Evolutionary conservation across 2,797 vertebrate genomes (phyloP).

Genomic region (Hemitrygon akajei): DNA sequence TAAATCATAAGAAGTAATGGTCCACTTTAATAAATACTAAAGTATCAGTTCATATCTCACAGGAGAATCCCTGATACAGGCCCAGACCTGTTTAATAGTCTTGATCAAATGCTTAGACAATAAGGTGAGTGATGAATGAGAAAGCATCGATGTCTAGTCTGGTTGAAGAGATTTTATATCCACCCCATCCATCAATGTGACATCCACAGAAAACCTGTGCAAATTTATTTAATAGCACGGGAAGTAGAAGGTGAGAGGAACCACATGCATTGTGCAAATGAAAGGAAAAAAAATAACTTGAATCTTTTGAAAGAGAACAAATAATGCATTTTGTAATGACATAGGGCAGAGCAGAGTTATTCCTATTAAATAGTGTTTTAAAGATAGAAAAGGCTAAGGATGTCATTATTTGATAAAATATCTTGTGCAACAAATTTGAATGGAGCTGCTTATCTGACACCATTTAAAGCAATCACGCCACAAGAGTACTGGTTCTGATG

Average conservation of each 20-base stretch:
- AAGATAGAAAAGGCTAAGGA: neutral
- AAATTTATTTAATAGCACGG: slow-evolving; percentile 53
- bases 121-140: slow-evolving; percentile 54
- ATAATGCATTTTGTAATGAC: neutral
- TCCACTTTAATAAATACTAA: neutral
- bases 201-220: slow-evolving; percentile 51
- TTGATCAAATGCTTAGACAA: slow-evolving; percentile 45
- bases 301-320: slow-evolving; percentile 1
- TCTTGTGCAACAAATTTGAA: neutral
- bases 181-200: slow-evolving; percentile 58
- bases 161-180: slow-evolving; percentile 49
- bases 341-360: neutral
- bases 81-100: slow-evolving; percentile 42
- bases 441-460: neutral
- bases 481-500: no score
- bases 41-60: neutral
- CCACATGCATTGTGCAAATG: slow-evolving; percentile 45
- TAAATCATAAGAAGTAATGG: neutral
- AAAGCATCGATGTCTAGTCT: slow-evolving; percentile 47
- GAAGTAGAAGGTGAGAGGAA: slow-evolving; percentile 47
- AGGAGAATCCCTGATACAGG: slow-evolving; percentile 43
- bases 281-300: slow-evolving; percentile 48
- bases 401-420: neutral
- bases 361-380: neutral
- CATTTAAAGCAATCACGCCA: neutral